These are phyloP conservation scores for Apamea epomidion DNA, from an alignment of 2,888 invertebrate species.

Conservation along the genomic window DNA sequence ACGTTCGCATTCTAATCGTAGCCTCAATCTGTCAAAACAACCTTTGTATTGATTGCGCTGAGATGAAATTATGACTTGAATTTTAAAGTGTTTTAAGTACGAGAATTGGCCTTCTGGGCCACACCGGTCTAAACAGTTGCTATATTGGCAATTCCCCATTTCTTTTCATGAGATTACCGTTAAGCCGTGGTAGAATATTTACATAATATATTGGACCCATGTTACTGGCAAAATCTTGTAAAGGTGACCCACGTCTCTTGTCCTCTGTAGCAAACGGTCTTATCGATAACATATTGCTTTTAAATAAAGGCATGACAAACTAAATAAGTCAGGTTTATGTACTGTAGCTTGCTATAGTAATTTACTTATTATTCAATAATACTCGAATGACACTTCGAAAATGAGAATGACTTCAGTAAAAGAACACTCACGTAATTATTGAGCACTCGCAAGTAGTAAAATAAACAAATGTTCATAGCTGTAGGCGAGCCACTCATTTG, in stretches of 20 bases:
- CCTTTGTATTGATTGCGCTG: neutral
- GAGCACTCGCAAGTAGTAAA: neutral
- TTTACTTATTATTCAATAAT: neutral
- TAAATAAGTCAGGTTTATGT: neutral
- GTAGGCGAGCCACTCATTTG: conserved; percentile 4
- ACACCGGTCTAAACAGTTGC: neutral
- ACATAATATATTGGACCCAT: conserved; percentile 36
- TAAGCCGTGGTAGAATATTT: conserved; percentile 10
- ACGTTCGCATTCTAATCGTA: neutral
- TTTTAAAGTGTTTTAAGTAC: too few relatives aligned
- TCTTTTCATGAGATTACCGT: conserved; percentile 17
- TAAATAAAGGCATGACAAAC: neutral
- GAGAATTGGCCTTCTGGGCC: neutral
- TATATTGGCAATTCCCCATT: neutral
- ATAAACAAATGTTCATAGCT: neutral
- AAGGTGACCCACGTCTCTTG: conserved; percentile 19
- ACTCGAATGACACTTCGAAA: neutral
- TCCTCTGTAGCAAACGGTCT: neutral
- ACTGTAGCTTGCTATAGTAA: neutral
- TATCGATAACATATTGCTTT: conserved; percentile 24
- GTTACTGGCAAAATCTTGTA: conserved; percentile 5
- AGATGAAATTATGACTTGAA: neutral
- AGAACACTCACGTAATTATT: neutral
- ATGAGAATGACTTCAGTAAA: neutral
- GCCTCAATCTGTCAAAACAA: neutral